Evolutionary conservation across 2,797 vertebrate genomes (phyloP), one percentile per base, ranked within the genome.

Genomic region (Falco rusticolus): DNA sequence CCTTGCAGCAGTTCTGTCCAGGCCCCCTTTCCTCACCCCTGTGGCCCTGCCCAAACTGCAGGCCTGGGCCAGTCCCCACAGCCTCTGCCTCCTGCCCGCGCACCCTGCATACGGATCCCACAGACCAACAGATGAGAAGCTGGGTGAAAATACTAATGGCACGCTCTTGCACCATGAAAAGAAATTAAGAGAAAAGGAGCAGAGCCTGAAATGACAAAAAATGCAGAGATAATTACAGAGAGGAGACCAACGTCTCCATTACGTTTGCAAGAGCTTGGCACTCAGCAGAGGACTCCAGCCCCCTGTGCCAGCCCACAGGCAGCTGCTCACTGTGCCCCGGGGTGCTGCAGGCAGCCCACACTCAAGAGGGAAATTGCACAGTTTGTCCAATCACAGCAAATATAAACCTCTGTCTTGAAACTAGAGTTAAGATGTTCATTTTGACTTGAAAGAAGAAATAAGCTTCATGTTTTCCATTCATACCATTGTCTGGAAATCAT

Each of bases 1-100:
- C 10, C 5, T 3, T 2, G 29, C 2, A 2, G n/a, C 59, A 18
- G 59, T 7, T 0, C 61, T 10, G 16, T 1, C n/a, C 1, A 0
- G 13, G 11, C 4, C 7, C 22, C 29, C 20, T 13, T 13, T 11
- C 76, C 54, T 60, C 54, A 14, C 10, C 16, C 54, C 20, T 6
- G 1, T 5, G 1, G 8, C 43, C 26, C 66, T 69, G 50, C 56
- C 54, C 47, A 28, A 76, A 19, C 41, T 33, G 24, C 69, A 28
- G 47, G 5, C 51, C 15, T 1, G 0, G 39, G 16, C 33, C 63
- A 11, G 19, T 0, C 11, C 16, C 26, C 34, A 0, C 31, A 1
- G 26, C n/a, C 22, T 18, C 41, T 34, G 37, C 66, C 48, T 51
- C n/a, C 61, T 20, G 39, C 63, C 41, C 4, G 0, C 31, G 15